Evolutionary conservation across 1,140 invertebrate genomes (phyloP).

Genomic region (Diploscapter pachys): DNA sequence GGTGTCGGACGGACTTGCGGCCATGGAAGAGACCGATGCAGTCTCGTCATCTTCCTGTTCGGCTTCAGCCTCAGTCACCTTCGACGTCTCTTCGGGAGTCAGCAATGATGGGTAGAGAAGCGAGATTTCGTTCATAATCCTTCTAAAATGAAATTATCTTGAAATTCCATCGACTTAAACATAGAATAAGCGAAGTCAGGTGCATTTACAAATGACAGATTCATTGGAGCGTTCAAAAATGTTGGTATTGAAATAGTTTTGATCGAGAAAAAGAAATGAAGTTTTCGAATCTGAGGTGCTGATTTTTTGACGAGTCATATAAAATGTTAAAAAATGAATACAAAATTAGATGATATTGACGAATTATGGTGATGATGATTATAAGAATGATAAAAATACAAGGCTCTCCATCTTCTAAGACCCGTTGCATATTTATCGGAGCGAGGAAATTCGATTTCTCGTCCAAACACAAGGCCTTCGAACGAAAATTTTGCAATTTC

Average conservation of each 20-base stretch:
- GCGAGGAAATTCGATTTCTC: too few species aligned
- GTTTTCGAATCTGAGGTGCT: too few species aligned
- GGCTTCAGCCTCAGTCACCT: background rate
- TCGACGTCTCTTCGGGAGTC: background rate
- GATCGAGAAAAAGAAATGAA: background rate
- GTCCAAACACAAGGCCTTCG: too few species aligned
- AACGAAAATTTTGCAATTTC: too few species aligned
- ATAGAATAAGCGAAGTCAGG: background rate
- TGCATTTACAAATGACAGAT: background rate
- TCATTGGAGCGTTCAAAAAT: background rate
- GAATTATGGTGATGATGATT: too few species aligned
- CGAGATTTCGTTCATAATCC: slow-evolving; percentile 14
- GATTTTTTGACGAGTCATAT: too few species aligned
- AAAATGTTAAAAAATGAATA: too few species aligned
- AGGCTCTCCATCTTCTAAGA: too few species aligned
- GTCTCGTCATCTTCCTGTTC: slow-evolving; percentile 13
- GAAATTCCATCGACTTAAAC: background rate
- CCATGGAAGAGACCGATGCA: slow-evolving; percentile 3
- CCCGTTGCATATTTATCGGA: too few species aligned
- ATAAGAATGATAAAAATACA: too few species aligned
- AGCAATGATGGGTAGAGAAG: slow-evolving; percentile 5
- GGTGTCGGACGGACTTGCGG: background rate
- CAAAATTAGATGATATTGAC: too few species aligned
- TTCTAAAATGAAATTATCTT: background rate
- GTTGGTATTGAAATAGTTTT: background rate